These are phyloP conservation scores for Sandelia bainsii DNA, from an alignment of 2,797 vertebrate species.

Conservation along the genomic window DNA sequence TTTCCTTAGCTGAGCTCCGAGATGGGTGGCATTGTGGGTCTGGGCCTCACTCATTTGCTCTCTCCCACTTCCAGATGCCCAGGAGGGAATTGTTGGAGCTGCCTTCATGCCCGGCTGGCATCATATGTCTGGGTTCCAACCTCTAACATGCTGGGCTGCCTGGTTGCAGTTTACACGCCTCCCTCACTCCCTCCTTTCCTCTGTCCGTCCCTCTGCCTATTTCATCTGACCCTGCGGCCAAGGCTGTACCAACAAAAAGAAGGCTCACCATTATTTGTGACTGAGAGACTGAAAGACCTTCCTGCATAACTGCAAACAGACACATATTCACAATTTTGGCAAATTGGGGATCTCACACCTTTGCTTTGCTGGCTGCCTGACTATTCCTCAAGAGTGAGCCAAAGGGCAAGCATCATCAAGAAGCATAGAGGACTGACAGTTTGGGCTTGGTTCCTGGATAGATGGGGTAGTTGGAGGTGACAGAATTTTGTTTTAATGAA, in stretches of 20 bases:
- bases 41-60: conserved; percentile 69
- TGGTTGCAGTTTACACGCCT: conserved; percentile 75
- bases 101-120: conserved; percentile 80
- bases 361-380: conserved; percentile 55
- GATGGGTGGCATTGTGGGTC: conserved; percentile 81
- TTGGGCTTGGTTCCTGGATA: conserved; percentile 31
- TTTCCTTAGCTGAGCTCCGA: conserved; percentile 77
- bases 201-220: conserved; percentile 61
- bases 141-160: conserved; percentile 72
- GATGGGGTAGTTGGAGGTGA: conserved; percentile 27
- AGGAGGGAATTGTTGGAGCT: conserved; percentile 73
- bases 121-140: conserved; percentile 73
- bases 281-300: conserved; percentile 57
- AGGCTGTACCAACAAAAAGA: conserved; percentile 70
- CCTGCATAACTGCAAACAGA: conserved; percentile 69
- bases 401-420: conserved; percentile 52
- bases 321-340: conserved; percentile 65
- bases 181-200: conserved; percentile 51
- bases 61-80: conserved; percentile 79
- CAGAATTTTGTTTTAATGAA: conserved; percentile 50
- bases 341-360: conserved; percentile 74
- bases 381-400: conserved; percentile 62
- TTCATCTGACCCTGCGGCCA: conserved; percentile 70
- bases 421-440: conserved; percentile 35
- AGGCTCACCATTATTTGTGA: conserved; percentile 62